Evolutionary conservation across 2,888 invertebrate genomes (phyloP), one percentile per base, ranked within the genome.

Genomic region (Bruchidius siliquastri): DNA sequence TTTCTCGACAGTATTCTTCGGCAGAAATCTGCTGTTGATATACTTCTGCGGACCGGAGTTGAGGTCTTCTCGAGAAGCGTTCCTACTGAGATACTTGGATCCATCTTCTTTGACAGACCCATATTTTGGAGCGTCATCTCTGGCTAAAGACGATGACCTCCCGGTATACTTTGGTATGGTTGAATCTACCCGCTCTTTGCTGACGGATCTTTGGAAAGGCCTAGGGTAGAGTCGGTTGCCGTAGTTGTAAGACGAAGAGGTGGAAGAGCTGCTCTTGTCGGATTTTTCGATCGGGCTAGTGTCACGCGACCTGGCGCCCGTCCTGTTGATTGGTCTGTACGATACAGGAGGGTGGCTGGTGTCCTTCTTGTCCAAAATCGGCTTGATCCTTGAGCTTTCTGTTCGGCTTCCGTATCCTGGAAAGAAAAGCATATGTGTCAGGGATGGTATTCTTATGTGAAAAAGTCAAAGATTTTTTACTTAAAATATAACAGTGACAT

Each of bases 141-240:
- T 76, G 71, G 80, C 79, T 49, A 79, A 74, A 18, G 83, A 81
- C 1, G 49, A 3, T 20, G 80, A 79, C 73, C 82, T 80, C 30
- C 80, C 80, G 68, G 79, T 77, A 76, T 80, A 83, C 76, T 80
- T 81, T 67, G 82, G 80, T 72, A 81, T 74, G 20, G 86, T 84
- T 2, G 82, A 81, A 22, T 86, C 84, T 0, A 82, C 81, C 76
- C 82, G 79, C 80, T 86, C 86, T 73, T 85, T 79, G 74, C 85
- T 85, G 18, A 79, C 81, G 3, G 85, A 84, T 76, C 84, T 79
- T 22, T 83, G 81, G 67, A 84, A 83, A 0, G 83, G 84, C 22
- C 88, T 86, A 49, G 90, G 88, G 80, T 90, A 90, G 68, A 90
- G 82, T 84, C 90, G 88, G 71, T 84, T 85, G 80, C 76, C 72